Base-by-base conservation (phyloP, 2,888 invertebrate species). In the Pollenia griseotomentosa region DNA sequence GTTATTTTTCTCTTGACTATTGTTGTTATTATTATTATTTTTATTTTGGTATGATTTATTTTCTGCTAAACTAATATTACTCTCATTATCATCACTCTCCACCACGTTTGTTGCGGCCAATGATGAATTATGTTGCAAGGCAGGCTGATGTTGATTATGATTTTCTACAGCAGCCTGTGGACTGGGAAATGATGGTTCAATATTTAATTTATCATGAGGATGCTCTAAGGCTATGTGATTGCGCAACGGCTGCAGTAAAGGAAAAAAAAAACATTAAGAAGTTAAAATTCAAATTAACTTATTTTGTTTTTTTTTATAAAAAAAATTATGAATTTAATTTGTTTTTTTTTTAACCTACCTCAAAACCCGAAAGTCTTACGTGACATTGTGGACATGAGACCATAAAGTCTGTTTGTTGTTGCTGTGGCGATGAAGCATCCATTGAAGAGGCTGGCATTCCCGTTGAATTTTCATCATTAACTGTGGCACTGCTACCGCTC, bases 361-460 rank as follows among this genome's bases (percentile, higher is more conserved):
- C 92, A 90, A 93, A 93, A 74, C 93, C 93, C 14, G 92, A 90
- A 84, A 94, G 92, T 51, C 93, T 92, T 87, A 93, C 92, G 89
- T 93, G 93, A 89, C 94, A 94, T 86, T 94, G 93, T 61, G 93
- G 93, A 90, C 94, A 94, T 88, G 94, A 94, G 88, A 94, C 92
- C 90, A 92, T 90, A 88, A 93, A 94, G 83, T 93, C 93, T 66
- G 92, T 87, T 61, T 88, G 88, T 74, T 84, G 86, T n/a, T 65
- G 75, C 42, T 75, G 84, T 12, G 89, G 89, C 61, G 89, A 90
- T 19, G 88, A 87, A 42, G 89, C 89, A 55, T 89, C 89, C 73
- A 90, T 81, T 44, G 89, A 90, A 4, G 90, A 89, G 46, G 89
- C 87, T 7, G 90, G 89, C 8, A 78, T 78, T 42, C 89, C 89